These are phyloP conservation scores for Melanotaenia maccullochi DNA, from an alignment of 2,797 vertebrate species.

Conservation along the genomic window DNA sequence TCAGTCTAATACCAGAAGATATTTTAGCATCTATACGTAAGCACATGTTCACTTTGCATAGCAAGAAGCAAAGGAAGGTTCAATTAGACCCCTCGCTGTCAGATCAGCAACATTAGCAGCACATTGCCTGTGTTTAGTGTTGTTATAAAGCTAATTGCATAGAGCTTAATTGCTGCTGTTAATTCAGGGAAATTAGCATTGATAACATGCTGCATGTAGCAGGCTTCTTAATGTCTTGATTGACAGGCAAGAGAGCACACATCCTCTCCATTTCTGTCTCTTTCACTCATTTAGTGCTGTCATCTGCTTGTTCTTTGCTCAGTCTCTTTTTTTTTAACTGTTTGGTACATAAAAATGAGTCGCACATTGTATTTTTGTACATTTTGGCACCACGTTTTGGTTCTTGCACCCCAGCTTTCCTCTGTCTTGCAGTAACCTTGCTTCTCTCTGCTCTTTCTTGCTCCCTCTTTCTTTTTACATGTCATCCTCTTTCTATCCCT, in stretches of 20 bases:
- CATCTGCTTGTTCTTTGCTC: conserved; percentile 69
- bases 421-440: conserved; percentile 90
- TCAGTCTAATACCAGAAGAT: conserved; percentile 49
- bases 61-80: conserved; percentile 54
- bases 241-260: conserved; percentile 74
- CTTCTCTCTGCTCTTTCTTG: conserved; percentile 72
- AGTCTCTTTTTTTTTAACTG: conserved; percentile 28
- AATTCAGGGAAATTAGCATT: conserved; percentile 77
- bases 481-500: conserved; percentile 41
- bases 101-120: conserved; percentile 73
- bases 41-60: conserved; percentile 41
- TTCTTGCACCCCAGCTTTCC: conserved; percentile 79
- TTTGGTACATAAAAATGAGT: conserved; percentile 51
- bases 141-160: conserved; percentile 78
- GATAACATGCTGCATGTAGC: conserved; percentile 79
- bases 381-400: conserved; percentile 60
- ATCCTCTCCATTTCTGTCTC: conserved; percentile 65
- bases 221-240: conserved; percentile 76
- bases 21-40: conserved; percentile 42
- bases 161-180: conserved; percentile 80
- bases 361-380: conserved; percentile 47
- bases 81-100: conserved; percentile 69
- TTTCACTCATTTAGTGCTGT: conserved; percentile 57
- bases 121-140: conserved; percentile 75
- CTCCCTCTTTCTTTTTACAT: conserved; percentile 37